Evolutionary conservation across 1,140 invertebrate species (phyloP), one percentile per base, ranked within the genome.

Genomic region (Caligus rogercresseyi): DNA sequence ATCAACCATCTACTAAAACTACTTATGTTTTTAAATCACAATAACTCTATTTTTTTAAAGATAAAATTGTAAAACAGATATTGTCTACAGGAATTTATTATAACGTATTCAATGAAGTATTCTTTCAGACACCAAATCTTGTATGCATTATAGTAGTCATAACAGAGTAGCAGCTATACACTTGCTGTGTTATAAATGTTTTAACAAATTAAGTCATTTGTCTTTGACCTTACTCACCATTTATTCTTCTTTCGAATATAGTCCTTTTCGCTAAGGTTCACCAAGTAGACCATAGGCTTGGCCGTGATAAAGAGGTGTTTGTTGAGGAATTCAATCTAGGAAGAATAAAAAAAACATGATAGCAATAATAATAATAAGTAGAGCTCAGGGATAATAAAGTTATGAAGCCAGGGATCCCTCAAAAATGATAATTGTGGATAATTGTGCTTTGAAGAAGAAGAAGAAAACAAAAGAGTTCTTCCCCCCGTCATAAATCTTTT

Each of bases 171-270:
- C n/a, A n/a, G n/a, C n/a, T n/a, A n/a, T n/a, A n/a, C n/a, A n/a
- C n/a, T n/a, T n/a, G n/a, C n/a, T n/a, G n/a, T n/a, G n/a, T n/a
- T n/a, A n/a, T n/a, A n/a, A n/a, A n/a, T n/a, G n/a, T n/a, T n/a
- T n/a, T n/a, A n/a, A n/a, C n/a, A n/a, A n/a, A n/a, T n/a, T n/a
- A n/a, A 11, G n/a, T 43, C n/a, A 43, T 43, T 43, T n/a, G 31
- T 7, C 31, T 11, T 43, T 43, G n/a, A n/a, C 31, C n/a, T 7
- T 15, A 43, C 57, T 60, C 57, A 60, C 57, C 57, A 60, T 79
- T 97, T 97, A 72, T 97, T 97, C 76, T 98, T 98, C 77, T 97
- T 98, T 68, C 91, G 83, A 69, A 95, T 94, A 72, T 93, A 99
- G 75, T 98, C 95, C 73, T 93, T 95, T 73, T 98, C 93, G 0